Evolutionary conservation across 2,113 vertebrate genomes (phyloP).

Genomic region (Ceyx cyanopectus): DNA sequence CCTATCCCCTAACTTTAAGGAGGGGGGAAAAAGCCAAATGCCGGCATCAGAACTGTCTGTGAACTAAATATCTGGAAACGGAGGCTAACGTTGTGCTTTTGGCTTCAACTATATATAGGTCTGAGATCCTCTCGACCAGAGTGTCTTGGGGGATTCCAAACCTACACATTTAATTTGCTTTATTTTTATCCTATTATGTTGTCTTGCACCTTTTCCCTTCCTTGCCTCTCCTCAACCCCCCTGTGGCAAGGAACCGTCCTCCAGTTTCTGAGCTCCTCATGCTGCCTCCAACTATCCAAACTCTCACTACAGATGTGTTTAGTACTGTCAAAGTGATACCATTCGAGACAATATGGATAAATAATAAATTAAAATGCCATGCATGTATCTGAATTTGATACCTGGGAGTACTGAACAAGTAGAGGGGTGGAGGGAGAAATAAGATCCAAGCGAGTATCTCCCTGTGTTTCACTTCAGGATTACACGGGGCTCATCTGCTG

Average conservation of each 20-base stretch:
- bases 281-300: not conserved
- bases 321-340: not conserved
- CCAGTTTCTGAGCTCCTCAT: not conserved
- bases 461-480: not conserved
- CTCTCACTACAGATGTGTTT: not conserved
- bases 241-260: not conserved
- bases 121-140: constrained; percentile 18
- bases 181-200: constrained; percentile 53
- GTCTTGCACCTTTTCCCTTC: constrained; percentile 26
- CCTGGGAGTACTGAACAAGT: not conserved
- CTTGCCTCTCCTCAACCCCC: not conserved
- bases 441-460: not conserved
- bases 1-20: not conserved
- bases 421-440: not conserved
- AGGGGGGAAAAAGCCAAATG: not conserved
- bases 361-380: constrained; percentile 41
- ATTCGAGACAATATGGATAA: not conserved
- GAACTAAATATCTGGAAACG: not conserved
- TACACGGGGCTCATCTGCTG: not conserved
- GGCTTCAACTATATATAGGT: constrained; percentile 1
- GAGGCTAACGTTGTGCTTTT: not conserved
- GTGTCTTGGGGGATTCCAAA: constrained; percentile 41
- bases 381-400: constrained; percentile 2
- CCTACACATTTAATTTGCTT: constrained; percentile 45
- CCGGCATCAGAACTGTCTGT: not conserved